Evolutionary conservation across 2,113 vertebrate species (phyloP), one percentile per base, ranked within the genome.

Genomic region (Asarcornis scutulata): DNA sequence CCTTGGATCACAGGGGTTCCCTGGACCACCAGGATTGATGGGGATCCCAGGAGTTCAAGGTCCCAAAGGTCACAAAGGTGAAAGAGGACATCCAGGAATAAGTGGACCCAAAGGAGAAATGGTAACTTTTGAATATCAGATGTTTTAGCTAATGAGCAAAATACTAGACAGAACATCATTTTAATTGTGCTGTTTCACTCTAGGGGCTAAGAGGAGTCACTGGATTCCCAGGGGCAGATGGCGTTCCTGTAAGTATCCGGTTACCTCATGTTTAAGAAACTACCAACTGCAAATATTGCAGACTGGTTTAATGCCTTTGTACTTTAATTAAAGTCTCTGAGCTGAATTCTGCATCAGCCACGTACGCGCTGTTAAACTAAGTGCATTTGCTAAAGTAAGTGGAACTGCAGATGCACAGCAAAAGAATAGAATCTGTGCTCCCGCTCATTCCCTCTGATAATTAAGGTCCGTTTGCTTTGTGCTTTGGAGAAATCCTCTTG

Each of bases 191-290:
- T 71, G 36, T 88, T 94, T 82, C 66, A 34, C 91, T 96, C 68
- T 89, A 99, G 99, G 99, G 99, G 83, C 97, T 98, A 97, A 98
- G 98, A 78, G 99, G 99, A 7, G 97, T 99, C 83, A 98, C 99
- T 56, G 99, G 99, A n/a, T 99, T 99, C 95, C 88, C 98, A 0
- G 99, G 99, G 79, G 98, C 95, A 11, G 97, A 99, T 55, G 99
- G 99, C 23, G 97, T 99, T 97, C 99, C 99, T 55, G 99, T 99
- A 98, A 99, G 99, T 98, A 94, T 58, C 1, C 0, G 0, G 9
- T 97, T 91, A 53, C 75, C 36, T 90, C 64, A 56, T 83, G 73
- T 74, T 85, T 38, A 74, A 90, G 82, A 93, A 94, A 84, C 75
- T 68, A 91, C 53, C 77, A 89, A 71, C 62, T 83, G 29, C 76